Base-by-base conservation (phyloP, 2,113 vertebrate genomes). In the Syngnathus typhle region DNA sequence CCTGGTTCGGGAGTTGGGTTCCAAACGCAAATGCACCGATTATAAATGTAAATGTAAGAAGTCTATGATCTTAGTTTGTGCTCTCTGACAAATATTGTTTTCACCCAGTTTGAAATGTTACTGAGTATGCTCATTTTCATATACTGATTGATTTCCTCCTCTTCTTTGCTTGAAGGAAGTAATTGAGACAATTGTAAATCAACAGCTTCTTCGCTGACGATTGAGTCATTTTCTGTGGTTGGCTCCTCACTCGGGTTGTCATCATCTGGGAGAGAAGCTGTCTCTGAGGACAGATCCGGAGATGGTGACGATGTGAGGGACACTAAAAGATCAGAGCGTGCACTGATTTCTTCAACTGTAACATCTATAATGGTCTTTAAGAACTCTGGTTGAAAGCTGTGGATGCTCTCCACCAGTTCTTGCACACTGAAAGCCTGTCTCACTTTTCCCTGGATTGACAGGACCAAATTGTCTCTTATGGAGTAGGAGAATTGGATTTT, bases 281-380 rank as follows among this genome's bases (percentile, higher is more conserved):
- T 27, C 15, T 47, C 44, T 49, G 46, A 49, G 19, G 44, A 36
- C 44, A 18, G 15, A 2, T 49, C 27, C 10, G 44, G 27, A 32
- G 44, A 49, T 27, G 44, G 62, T 36, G 62, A 46, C 49, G 62
- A 16, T 12, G 62, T 27, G 16, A 64, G 7, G 32, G 7, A 12
- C 13, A 15, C 38, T 43, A 61, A 41, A 16, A 41, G 23, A 64
- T 16, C 27, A 47, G 27, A 36, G 27, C 10, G 23, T 64, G 62
- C 27, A 19, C 27, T 15, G 8, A 64, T 36, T 49, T 64, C 43
- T 4, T 46, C 46, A 16, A 49, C 62, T 12, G 23, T 6, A 11
- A 41, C 60, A 61, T 61, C 38, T 41, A 11, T 61, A 10, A 61
- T 23, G 60, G 60, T 61, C 38, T 36, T 64, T n/a, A 65, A 37